These are phyloP conservation scores for Horisme vitalbata DNA, from an alignment of 2,888 invertebrate species.

Conservation along the genomic window DNA sequence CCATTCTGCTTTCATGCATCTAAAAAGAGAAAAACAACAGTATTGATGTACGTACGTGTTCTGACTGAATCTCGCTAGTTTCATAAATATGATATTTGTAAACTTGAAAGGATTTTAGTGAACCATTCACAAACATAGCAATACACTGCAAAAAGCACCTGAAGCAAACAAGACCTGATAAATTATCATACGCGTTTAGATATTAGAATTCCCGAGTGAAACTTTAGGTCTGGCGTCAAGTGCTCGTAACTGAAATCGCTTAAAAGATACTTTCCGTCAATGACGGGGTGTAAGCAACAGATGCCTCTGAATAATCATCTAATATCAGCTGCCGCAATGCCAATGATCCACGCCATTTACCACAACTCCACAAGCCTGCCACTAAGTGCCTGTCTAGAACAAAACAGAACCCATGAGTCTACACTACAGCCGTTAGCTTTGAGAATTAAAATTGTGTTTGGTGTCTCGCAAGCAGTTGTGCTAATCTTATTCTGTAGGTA, in stretches of 20 bases:
- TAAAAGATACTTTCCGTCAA: constrained; percentile 31
- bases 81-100: neutral
- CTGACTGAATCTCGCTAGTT: neutral
- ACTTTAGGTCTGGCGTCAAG: constrained; percentile 28
- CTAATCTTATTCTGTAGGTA: neutral
- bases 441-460: constrained; percentile 56
- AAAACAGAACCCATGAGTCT: constrained; percentile 52
- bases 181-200: constrained; percentile 2
- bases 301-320: constrained; percentile 54
- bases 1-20: neutral
- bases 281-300: constrained; percentile 45
- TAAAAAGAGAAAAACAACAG: neutral
- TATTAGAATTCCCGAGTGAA: constrained; percentile 15
- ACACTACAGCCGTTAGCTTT: constrained; percentile 57
- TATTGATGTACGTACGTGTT: too few relatives aligned
- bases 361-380: constrained; percentile 59
- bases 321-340: constrained; percentile 44
- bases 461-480: constrained; percentile 20
- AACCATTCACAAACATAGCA: neutral
- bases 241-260: constrained; percentile 24
- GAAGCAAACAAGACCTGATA: too few relatives aligned
- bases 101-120: neutral
- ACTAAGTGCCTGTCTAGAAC: constrained; percentile 58
- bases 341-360: constrained; percentile 63
- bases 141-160: too few relatives aligned